These are phyloP conservation scores for Platyscapa corneri DNA, from an alignment of 1,140 invertebrate genomes.

Conservation along the genomic window DNA sequence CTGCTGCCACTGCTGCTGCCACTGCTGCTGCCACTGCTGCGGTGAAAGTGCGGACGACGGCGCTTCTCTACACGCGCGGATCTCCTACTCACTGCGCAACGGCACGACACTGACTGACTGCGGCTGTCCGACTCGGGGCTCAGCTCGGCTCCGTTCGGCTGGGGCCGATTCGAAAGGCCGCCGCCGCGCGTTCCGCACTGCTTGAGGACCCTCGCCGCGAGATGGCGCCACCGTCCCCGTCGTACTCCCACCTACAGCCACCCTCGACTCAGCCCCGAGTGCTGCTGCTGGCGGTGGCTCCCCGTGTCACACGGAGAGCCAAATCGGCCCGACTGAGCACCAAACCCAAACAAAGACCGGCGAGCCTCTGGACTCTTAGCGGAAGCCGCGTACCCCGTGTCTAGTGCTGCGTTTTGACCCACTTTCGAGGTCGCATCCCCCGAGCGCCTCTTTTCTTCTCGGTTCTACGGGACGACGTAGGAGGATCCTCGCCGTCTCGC, in stretches of 20 bases:
- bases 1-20: neutral
- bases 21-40: neutral
- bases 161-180: constrained; percentile 59
- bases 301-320: too few species aligned
- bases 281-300: neutral
- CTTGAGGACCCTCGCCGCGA: neutral
- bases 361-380: too few species aligned
- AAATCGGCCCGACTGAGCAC: too few species aligned
- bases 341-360: too few species aligned
- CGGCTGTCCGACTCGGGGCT: constrained; percentile 15
- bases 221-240: neutral
- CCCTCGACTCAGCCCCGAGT: neutral
- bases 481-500: neutral
- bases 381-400: too few species aligned
- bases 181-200: constrained; percentile 24
- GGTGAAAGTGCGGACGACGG: constrained; percentile 42
- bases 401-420: too few species aligned
- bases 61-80: neutral
- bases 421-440: too few species aligned
- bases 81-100: constrained; percentile 17
- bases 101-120: constrained; percentile 46
- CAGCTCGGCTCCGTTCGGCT: constrained; percentile 27
- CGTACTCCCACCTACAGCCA: neutral
- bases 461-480: neutral
- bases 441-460: too few species aligned